These are phyloP conservation scores for Branchinecta lynchi DNA, from an alignment of 1,140 invertebrate genomes.

Conservation along the genomic window DNA sequence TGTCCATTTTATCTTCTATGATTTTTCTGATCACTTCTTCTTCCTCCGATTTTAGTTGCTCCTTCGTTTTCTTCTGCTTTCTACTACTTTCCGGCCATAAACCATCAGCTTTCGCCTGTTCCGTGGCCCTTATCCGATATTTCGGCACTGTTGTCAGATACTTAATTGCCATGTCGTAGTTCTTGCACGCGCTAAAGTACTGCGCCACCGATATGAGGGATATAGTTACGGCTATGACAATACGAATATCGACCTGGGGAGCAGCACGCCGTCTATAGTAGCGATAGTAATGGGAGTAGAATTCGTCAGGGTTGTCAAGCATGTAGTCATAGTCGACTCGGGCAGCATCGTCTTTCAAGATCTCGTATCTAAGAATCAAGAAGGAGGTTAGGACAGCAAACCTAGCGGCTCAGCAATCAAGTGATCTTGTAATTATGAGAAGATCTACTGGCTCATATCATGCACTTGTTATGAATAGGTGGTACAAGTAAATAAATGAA, in stretches of 20 bases:
- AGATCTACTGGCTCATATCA: too few species aligned
- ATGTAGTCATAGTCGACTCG: constrained; percentile 82
- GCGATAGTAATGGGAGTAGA: constrained; percentile 74
- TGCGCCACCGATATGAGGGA: constrained; percentile 69
- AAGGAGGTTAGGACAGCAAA: constrained; percentile 9
- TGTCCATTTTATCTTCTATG: constrained; percentile 78
- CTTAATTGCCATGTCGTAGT: constrained; percentile 63
- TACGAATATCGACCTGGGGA: constrained; percentile 74
- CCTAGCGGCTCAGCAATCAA: not conserved
- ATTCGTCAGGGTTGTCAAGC: constrained; percentile 81
- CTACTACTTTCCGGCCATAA: constrained; percentile 39
- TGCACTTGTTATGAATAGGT: too few species aligned
- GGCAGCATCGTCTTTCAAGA: constrained; percentile 72
- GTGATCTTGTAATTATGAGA: not conserved
- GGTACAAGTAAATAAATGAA: too few species aligned
- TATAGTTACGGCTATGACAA: constrained; percentile 67
- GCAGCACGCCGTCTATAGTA: constrained; percentile 69
- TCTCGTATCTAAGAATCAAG: constrained; percentile 48
- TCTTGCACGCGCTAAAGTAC: constrained; percentile 53
- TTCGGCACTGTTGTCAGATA: constrained; percentile 74
- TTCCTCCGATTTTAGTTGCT: constrained; percentile 56
- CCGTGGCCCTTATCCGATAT: constrained; percentile 62
- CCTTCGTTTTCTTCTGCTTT: constrained; percentile 39
- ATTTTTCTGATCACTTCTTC: constrained; percentile 60
- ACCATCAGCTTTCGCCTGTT: constrained; percentile 59